Base-by-base conservation (phyloP, 1,140 invertebrate species). In the Drosophila murphyi region DNA sequence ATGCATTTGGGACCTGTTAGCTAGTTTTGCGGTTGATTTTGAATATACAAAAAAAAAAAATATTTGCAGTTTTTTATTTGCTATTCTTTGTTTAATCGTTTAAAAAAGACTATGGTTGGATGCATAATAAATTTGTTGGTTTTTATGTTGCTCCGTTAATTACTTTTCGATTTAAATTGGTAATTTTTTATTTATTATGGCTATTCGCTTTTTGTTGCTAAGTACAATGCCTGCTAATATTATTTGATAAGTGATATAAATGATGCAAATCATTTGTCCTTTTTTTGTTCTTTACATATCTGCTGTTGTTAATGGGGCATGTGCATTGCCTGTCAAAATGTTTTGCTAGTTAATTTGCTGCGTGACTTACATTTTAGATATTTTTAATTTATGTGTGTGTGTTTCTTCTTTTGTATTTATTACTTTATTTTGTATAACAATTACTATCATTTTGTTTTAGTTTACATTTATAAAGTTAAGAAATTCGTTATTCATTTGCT, bases 401-500 rank as follows among this genome's bases (percentile, higher is more conserved):
- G 41, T 48, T 48, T 55, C 32, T 61, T n/a, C 48, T 32, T 57
- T 62, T 56, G 32, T 55, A 6, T 20, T 48, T 56, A 34, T 56
- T 43, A n/a, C 59, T 69, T 10, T 70, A 55, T 64, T 61, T 70
- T 57, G 45, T 62, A 73, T 77, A 80, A 80, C 75, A 80, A 78
- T 78, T 71, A 52, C 71, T 73, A 77, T 80, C 34, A 70, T 64
- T 55, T 51, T 72, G 54, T 75, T 48, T 54, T 65, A 41, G 45
- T 57, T 39, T 76, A 37, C n/a, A 6, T 67, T 57, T 41, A 65
- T 75, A 57, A 71, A 52, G 41, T 78, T 81, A 81, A 78, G 78
- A 81, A 81, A 81, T 81, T 81, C 78, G 78, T 76, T 80, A 78
- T 75, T 80, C 72, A 71, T 76, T 78, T 70, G 56, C 62, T 64